Evolutionary conservation across 2,113 vertebrate species (phyloP), one percentile per base, ranked within the genome.

Genomic region (Pterocles orientalis): DNA sequence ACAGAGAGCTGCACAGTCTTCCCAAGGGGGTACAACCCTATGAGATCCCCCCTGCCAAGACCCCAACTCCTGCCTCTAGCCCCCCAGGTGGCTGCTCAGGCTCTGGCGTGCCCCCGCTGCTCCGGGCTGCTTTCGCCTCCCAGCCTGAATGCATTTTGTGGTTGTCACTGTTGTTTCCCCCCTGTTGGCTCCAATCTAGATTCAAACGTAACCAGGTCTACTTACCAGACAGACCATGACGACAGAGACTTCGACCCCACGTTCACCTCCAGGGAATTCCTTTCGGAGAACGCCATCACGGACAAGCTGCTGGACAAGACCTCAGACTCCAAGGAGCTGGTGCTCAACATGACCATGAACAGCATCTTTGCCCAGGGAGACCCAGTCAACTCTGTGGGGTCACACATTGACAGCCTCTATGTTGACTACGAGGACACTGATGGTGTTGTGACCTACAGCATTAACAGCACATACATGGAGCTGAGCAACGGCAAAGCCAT

Each of bases 281-380:
- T 98, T 9, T 97, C 98, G 3, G 98, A 98, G 26, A 99, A 99
- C 1, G 98, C 99, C 82, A 99, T 99, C 97, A 98, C 98, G 2
- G 98, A 98, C 81, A 98, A 98, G 83, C 97, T 99, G 84, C 95
- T 98, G 95, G 98, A 94, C 4, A 95, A 98, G 16, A 90, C 82
- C 14, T 96, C 98, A 0, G 97, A 97, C 75, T 98, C 98, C 1
- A 98, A 98, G 19, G 99, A 99, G 80, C 82, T 98, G 75, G 36
- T 97, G 56, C 93, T 98, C 77, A 99, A 99, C 60, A 97, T 99
- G 92, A 99, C 99, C 0, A 92, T 97, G 82, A 99, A 99, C 87
- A 98, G 98, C 96, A 98, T 99, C 89, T 98, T 99, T 34, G 96
- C 97, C 3, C 98, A 98, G 70, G 98, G 98, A 2, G 98, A 93